Evolutionary conservation across 2,113 vertebrate genomes (phyloP).

Genomic region (Monopterus albus): DNA sequence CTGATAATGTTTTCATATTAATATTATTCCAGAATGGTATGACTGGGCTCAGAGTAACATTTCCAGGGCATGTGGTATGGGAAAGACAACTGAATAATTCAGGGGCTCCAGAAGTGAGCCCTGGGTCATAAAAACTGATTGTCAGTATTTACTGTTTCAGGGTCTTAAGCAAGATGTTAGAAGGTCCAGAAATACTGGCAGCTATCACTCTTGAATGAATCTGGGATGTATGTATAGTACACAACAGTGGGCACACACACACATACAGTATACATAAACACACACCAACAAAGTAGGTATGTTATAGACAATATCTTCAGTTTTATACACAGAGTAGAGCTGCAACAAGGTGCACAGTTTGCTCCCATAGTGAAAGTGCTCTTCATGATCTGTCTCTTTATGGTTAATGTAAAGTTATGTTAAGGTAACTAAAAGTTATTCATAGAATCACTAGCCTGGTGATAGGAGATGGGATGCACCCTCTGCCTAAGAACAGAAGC

Average conservation of each 20-base stretch:
- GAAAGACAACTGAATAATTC: slow-evolving; percentile 39
- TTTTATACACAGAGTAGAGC: slow-evolving; percentile 8
- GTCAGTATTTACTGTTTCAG: slow-evolving; percentile 21
- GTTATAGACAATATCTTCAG: neutral
- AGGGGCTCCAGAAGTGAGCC: neutral
- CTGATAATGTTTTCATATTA: slow-evolving; percentile 29
- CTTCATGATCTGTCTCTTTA: too few species aligned
- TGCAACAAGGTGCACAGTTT: too few species aligned
- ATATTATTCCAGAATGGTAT: slow-evolving; percentile 19
- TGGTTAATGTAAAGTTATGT: too few species aligned
- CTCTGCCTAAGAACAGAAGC: too few species aligned
- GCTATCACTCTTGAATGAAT: too few species aligned
- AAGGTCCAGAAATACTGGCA: slow-evolving; percentile 8
- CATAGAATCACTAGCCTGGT: too few species aligned
- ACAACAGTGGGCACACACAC: neutral
- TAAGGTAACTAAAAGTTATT: too few species aligned
- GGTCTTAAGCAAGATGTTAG: slow-evolving; percentile 8
- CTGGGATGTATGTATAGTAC: neutral
- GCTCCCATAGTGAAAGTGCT: too few species aligned
- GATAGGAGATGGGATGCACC: too few species aligned
- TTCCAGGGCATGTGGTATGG: neutral
- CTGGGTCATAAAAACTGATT: slow-evolving; percentile 24
- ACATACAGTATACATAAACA: too few species aligned
- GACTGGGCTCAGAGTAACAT: neutral
- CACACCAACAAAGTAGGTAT: neutral